Conservation (phyloP, 2,113 vertebrate species). For the Condylura cristata region DNA sequence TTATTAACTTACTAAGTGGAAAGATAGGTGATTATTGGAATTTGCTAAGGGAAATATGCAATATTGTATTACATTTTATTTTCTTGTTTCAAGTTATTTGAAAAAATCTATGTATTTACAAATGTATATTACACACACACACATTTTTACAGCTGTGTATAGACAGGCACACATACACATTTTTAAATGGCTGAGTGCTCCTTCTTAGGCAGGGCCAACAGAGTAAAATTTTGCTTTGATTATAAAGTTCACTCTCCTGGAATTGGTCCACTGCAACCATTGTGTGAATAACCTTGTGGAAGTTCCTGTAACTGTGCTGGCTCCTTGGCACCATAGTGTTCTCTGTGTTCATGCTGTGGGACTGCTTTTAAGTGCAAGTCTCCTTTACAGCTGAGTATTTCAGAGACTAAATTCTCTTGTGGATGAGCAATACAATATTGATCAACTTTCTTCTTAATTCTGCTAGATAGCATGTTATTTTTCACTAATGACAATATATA, state of each 20-base stretch:
- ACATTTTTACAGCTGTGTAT: not conserved
- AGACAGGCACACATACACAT: not conserved
- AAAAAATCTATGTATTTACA: not conserved
- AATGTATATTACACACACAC: not conserved
- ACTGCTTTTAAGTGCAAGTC: slow-evolving; percentile 26
- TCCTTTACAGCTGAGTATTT: slow-evolving; percentile 42
- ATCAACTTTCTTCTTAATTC: slow-evolving; percentile 38
- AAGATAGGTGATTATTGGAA: slow-evolving; percentile 59
- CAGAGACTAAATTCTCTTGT: slow-evolving; percentile 23
- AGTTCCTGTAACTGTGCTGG: slow-evolving; percentile 30
- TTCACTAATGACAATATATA: slow-evolving; percentile 49
- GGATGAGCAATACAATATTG: slow-evolving; percentile 1
- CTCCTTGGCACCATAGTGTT: not conserved
- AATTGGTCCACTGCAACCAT: not conserved
- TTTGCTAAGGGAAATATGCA: slow-evolving; percentile 47
- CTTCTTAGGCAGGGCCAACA: not conserved
- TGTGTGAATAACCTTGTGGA: slow-evolving; percentile 36
- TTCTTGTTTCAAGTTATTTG: slow-evolving; percentile 55
- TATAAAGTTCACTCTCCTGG: slow-evolving; percentile 8
- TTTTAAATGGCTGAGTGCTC: not conserved
- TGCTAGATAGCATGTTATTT: slow-evolving; percentile 31
- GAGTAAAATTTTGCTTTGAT: slow-evolving; percentile 49
- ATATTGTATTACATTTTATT: slow-evolving; percentile 50
- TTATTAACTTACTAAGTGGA: slow-evolving; percentile 27
- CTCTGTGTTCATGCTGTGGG: not conserved